Evolutionary conservation across 1,140 invertebrate genomes (phyloP).

Genomic region (Manduca sexta): DNA sequence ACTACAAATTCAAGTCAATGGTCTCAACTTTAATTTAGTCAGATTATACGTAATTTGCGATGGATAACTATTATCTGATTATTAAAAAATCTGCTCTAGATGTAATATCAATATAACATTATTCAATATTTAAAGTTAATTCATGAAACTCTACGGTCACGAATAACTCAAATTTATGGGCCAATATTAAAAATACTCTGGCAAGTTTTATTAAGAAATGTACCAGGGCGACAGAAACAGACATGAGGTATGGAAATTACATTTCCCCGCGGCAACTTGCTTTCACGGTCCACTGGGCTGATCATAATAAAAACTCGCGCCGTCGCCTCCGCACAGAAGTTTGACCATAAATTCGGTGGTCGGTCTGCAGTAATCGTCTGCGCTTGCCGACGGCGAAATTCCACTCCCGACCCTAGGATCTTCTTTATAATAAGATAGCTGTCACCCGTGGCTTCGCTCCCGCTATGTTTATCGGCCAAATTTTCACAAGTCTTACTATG

Average conservation of each 20-base stretch:
- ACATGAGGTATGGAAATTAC: slow-evolving; percentile 72
- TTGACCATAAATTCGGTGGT: slow-evolving; percentile 74
- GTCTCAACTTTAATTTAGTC: no score
- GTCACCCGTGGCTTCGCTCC: no score
- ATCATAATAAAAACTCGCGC: slow-evolving; percentile 75
- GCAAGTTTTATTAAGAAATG: slow-evolving; percentile 66
- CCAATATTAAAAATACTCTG: slow-evolving; percentile 22
- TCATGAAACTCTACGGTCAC: no score
- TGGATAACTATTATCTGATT: no score
- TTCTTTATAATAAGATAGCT: slow-evolving; percentile 1
- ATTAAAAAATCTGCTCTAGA: no score
- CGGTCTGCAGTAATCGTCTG: slow-evolving; percentile 49
- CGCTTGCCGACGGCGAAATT: slow-evolving; percentile 61
- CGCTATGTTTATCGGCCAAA: no score
- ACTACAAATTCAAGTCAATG: no score
- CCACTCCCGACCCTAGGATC: slow-evolving; percentile 39
- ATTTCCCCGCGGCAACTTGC: slow-evolving; percentile 63
- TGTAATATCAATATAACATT: no score
- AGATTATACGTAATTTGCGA: no score
- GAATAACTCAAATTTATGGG: slow-evolving; percentile 17
- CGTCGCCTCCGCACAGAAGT: slow-evolving; percentile 69
- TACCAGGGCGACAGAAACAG: slow-evolving; percentile 64
- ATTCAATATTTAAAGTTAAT: no score
- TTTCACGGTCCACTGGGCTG: slow-evolving; percentile 74
- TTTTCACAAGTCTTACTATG: background rate